A percentile compares a stretch with the other conserved stretches of the same genome.
Conservation (phyloP, 2,888 invertebrate genomes). For the Oscheius sp. region DNA sequence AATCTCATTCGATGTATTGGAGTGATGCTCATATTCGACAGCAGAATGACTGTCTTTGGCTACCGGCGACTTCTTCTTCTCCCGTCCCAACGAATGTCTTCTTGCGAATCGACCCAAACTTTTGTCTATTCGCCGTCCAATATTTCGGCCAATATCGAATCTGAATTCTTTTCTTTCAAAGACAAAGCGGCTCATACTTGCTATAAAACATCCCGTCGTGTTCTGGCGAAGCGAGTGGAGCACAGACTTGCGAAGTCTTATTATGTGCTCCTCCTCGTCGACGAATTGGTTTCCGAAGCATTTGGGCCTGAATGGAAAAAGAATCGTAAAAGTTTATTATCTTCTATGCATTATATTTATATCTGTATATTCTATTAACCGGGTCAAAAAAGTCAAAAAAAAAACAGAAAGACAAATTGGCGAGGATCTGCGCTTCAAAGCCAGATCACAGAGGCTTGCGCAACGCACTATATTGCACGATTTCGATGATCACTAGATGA, state of each 20-base stretch:
- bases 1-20: constrained; percentile 31
- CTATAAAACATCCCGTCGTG: constrained; percentile 17
- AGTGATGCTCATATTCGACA: constrained; percentile 47
- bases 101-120: constrained; percentile 32
- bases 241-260: constrained; percentile 4
- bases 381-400: constrained; percentile 18
- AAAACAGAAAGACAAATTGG: constrained; percentile 23
- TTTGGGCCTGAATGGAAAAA: constrained; percentile 40
- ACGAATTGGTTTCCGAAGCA: constrained; percentile 45
- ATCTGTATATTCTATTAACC: constrained; percentile 23
- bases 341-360: constrained; percentile 4
- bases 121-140: constrained; percentile 14
- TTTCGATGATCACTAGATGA: constrained; percentile 10
- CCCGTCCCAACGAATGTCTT: constrained; percentile 41
- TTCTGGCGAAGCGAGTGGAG: constrained; percentile 30
- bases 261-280: constrained; percentile 32
- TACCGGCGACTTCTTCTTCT: constrained; percentile 33
- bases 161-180: neutral
- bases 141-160: constrained; percentile 16
- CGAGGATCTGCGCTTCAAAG: neutral
- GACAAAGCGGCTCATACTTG: neutral
- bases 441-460: neutral
- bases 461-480: constrained; percentile 22
- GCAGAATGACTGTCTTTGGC: constrained; percentile 51
- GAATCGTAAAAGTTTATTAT: constrained; percentile 24